Conservation (phyloP, 2,113 vertebrate species). For the Sminthopsis crassicaudata region DNA sequence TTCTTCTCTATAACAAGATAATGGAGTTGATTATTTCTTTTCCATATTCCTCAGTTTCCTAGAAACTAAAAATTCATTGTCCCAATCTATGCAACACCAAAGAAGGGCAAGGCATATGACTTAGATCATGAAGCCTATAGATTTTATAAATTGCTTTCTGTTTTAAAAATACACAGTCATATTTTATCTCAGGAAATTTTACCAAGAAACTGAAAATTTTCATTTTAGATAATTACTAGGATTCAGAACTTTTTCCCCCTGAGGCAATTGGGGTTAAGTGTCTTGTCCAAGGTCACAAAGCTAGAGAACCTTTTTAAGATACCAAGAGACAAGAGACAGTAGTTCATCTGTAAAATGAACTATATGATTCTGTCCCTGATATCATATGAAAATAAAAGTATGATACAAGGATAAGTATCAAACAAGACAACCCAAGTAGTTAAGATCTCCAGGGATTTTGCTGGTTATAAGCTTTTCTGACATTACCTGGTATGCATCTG, state of each 20-base stretch:
- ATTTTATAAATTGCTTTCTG: slow-evolving; percentile 5
- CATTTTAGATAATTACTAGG: neutral
- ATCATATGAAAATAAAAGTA: neutral
- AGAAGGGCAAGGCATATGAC: neutral
- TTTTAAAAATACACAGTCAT: neutral
- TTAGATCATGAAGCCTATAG: slow-evolving; percentile 15
- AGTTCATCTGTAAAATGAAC: neutral
- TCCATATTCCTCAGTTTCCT: slow-evolving; percentile 49
- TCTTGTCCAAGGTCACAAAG: no score
- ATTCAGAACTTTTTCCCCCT: neutral
- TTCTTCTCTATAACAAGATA: slow-evolving; percentile 28
- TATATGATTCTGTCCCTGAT: neutral
- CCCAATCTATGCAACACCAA: slow-evolving; percentile 12
- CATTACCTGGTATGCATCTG: neutral
- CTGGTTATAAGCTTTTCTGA: neutral
- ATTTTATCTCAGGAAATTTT: slow-evolving; percentile 31
- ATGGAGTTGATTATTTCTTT: slow-evolving; percentile 65
- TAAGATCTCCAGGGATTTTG: neutral
- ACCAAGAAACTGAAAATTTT: slow-evolving; percentile 7
- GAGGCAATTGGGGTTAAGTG: no score
- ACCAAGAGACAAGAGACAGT: neutral
- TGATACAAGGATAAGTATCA: neutral
- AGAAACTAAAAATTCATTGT: slow-evolving; percentile 69
- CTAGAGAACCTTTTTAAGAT: neutral
- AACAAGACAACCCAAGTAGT: neutral